Conservation (phyloP, 2,888 invertebrate species). For the Polydrusus tereticollis region DNA sequence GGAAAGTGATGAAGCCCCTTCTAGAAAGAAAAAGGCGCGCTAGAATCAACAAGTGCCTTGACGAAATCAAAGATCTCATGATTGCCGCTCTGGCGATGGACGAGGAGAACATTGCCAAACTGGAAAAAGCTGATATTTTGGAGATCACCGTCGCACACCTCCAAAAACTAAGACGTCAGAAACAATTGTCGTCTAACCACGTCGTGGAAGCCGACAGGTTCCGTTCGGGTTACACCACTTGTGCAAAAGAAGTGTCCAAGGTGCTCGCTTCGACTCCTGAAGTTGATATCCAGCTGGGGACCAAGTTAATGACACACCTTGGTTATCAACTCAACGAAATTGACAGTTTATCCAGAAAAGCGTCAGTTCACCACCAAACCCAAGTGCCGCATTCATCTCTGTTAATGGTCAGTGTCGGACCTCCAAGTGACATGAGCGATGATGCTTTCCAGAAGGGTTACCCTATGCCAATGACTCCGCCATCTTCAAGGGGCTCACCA, state of each 20-base stretch:
- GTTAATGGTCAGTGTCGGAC: conserved; percentile 40
- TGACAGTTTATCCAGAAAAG: conserved; percentile 72
- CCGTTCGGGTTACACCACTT: conserved; percentile 88
- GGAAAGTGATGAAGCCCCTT: conserved; percentile 95
- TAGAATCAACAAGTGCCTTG: conserved; percentile 90
- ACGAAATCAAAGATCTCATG: conserved; percentile 91
- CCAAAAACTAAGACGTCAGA: conserved; percentile 84
- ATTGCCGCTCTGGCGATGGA: conserved; percentile 87
- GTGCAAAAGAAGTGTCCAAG: conserved; percentile 89
- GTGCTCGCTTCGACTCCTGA: conserved; percentile 87
- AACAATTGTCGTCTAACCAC: conserved; percentile 77
- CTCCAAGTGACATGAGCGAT: conserved; percentile 53
- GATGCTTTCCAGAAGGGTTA: conserved; percentile 69
- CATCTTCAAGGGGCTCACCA: conserved; percentile 67
- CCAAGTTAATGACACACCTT: conserved; percentile 89
- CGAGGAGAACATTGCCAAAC: conserved; percentile 88
- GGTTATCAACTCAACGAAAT: conserved; percentile 86
- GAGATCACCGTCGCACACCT: conserved; percentile 88
- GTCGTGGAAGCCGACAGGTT: conserved; percentile 85
- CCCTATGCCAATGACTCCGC: conserved; percentile 77
- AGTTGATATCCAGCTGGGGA: conserved; percentile 86
- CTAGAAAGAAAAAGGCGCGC: conserved; percentile 89
- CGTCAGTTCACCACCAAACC: conserved; percentile 61
- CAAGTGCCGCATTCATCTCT: conserved; percentile 15
- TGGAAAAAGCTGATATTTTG: conserved; percentile 91